Base-by-base conservation (phyloP, 2,797 vertebrate genomes). In the Ctenochaetus hawaiiensis region DNA sequence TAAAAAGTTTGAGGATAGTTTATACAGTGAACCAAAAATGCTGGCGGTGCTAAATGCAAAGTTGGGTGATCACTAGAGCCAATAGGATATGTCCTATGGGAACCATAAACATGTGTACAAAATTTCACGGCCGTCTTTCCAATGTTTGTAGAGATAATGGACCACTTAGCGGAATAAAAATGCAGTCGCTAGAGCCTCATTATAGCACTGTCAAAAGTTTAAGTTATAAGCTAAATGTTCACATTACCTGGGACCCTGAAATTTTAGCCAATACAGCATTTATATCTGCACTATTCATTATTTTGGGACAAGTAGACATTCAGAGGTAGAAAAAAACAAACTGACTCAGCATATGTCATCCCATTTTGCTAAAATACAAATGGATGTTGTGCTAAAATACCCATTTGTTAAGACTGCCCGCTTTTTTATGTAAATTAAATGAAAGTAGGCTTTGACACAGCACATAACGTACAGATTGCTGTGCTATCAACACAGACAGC, bases 401-500 rank as follows among this genome's bases (percentile, higher is more conserved):
- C 26, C 16, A 39, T 76, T 72, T 62, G 20, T 56, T 52, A 0
- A 78, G 67, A 44, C 6, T 0, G 22, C 45, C 59, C 75, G 47
- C 34, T 68, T 73, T 67, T 39, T 30, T n/a, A 64, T 62, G 53
- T 66, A 39, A 62, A 87, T 72, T 18, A 49, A 78, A 69, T 48
- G 7, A 57, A 78, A 68, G 9, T 18, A 11, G 26, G 48, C 41
- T 67, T 72, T 52, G 51, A 85, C 65, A 47, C 48, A 30, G 59
- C n/a, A 23, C 30, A 56, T 37, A 49, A 45, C 47, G 70, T 62
- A 63, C 67, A 75, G 54, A 83, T 80, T 58, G 39, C 49, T 82
- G 70, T 69, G 72, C 81, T 80, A 70, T 87, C 70, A 43, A 62
- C 79, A 72, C 52, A 69, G 61, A 66, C 63, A 62, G 67, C 56